Conservation (phyloP, 1,140 invertebrate species). For the Wasmannia auropunctata region DNA sequence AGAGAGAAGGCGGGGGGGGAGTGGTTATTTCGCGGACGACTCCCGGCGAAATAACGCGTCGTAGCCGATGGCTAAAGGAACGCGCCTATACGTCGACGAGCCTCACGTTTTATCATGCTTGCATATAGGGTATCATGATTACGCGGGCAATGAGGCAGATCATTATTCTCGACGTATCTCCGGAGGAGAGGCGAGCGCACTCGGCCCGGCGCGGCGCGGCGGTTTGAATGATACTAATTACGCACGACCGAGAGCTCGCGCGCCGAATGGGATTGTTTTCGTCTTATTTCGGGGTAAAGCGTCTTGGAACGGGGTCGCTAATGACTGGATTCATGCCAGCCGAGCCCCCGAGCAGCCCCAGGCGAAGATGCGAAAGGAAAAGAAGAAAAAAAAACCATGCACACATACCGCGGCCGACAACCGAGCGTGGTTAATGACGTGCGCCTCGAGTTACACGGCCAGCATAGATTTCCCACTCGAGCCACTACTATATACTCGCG, state of each 20-base stretch:
- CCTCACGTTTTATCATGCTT: constrained; percentile 43
- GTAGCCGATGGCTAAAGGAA: constrained; percentile 16
- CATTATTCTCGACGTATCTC: constrained; percentile 37
- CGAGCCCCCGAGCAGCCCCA: constrained; percentile 25
- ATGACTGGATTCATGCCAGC: constrained; percentile 57
- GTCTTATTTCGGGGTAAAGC: constrained; percentile 66
- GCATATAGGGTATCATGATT: constrained; percentile 37
- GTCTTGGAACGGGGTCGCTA: constrained; percentile 52
- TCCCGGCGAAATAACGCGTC: constrained; percentile 5
- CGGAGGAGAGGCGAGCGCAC: not conserved
- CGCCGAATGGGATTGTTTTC: constrained; percentile 50
- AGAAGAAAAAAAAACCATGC: not conserved
- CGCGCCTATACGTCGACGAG: constrained; percentile 4
- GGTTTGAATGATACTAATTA: constrained; percentile 48
- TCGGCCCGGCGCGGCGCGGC: not conserved
- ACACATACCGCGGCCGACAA: not conserved
- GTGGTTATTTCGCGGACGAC: constrained; percentile 3
- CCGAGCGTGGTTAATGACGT: constrained; percentile 61
- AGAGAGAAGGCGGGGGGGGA: no score
- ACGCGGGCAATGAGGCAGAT: constrained; percentile 42
- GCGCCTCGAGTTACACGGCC: constrained; percentile 60
- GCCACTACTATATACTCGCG: constrained; percentile 9
- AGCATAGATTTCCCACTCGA: constrained; percentile 58
- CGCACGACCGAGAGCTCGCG: constrained; percentile 19
- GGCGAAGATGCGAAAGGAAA: not conserved